Evolutionary conservation across 1,140 invertebrate genomes (phyloP).

Genomic region (Alviniconcha marisindica): DNA sequence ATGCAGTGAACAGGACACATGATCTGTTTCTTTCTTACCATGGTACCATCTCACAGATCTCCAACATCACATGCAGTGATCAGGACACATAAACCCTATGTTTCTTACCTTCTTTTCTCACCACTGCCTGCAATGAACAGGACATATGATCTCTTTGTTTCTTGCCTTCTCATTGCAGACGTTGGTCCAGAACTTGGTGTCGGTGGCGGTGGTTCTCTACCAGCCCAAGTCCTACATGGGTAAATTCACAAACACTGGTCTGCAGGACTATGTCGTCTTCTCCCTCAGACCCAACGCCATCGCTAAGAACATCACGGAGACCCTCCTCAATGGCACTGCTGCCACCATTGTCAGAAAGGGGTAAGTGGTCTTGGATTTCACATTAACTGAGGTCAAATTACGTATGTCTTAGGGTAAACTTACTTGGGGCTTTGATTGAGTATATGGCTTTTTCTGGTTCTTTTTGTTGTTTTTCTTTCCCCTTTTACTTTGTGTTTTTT

Average conservation of each 20-base stretch:
- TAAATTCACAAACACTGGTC: neutral
- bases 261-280: neutral
- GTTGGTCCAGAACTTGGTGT: neutral
- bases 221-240: neutral
- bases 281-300: neutral
- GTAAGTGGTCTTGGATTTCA: no score
- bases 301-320: neutral
- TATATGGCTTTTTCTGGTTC: no score
- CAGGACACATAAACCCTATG: neutral
- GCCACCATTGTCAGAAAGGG: no score
- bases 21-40: neutral
- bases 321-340: no score
- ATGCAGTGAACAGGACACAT: neutral
- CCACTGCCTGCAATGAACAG: neutral
- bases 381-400: no score
- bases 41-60: no score
- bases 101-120: neutral
- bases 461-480: no score
- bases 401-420: no score
- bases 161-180: neutral
- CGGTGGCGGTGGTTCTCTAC: conserved; percentile 9
- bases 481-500: no score
- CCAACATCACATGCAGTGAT: no score
- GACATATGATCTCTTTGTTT: neutral
- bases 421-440: no score